Conservation (phyloP, 2,888 invertebrate species). For the Pecten maximus region DNA sequence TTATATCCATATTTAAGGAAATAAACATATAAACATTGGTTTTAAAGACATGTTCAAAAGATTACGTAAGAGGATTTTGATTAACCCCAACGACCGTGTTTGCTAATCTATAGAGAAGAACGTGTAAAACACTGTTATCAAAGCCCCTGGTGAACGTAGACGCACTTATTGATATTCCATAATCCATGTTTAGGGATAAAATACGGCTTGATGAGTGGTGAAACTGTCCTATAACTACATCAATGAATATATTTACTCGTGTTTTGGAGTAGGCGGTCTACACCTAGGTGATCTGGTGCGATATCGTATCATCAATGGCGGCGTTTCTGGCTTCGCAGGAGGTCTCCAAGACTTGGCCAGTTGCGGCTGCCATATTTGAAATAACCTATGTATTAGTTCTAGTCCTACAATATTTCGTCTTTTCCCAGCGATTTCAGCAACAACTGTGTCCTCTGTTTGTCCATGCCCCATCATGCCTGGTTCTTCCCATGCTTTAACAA, state of each 20-base stretch:
- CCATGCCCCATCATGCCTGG: not conserved
- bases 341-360: slow-evolving; percentile 43
- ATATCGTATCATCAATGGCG: not conserved
- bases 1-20: not conserved
- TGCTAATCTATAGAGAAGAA: not conserved
- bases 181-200: no score
- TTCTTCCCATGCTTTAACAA: slow-evolving; percentile 11
- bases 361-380: slow-evolving; percentile 47
- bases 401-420: slow-evolving; percentile 36
- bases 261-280: not conserved
- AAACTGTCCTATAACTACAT: not conserved
- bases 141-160: no score
- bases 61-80: not conserved
- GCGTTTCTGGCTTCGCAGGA: slow-evolving; percentile 37
- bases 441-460: not conserved
- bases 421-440: slow-evolving; percentile 28
- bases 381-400: slow-evolving; percentile 42
- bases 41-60: not conserved
- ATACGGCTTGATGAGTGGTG: no score
- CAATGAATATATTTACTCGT: not conserved
- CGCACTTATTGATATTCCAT: no score
- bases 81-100: not conserved
- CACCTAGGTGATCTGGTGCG: not conserved
- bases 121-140: no score
- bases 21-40: not conserved